phyloP scores from a whole-genome alignment of 2,797 vertebrate species.

The Chanos chanos region DNA sequence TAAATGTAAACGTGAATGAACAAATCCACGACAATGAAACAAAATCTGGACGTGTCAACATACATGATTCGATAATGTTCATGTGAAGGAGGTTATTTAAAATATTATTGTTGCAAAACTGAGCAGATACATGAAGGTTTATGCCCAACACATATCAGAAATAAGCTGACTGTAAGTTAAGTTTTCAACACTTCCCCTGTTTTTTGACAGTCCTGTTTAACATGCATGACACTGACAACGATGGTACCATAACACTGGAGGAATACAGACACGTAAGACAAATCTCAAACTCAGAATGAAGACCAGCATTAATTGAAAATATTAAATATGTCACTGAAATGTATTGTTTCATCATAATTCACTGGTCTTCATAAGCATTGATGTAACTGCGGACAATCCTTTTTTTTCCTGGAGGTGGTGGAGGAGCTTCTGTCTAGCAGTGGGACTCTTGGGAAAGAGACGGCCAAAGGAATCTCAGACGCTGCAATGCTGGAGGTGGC shows the following conservation, averaged over 20 bases:
- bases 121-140: neutral
- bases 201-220: slow-evolving; percentile 85
- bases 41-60: too few relatives aligned
- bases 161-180: too few relatives aligned
- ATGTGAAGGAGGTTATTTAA: too few relatives aligned
- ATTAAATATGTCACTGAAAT: too few relatives aligned
- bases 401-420: slow-evolving; percentile 75
- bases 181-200: neutral
- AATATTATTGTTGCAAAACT: too few relatives aligned
- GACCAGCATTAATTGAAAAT: too few relatives aligned
- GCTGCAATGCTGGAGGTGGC: slow-evolving; percentile 98
- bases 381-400: neutral
- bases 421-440: slow-evolving; percentile 90
- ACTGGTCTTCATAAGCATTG: neutral
- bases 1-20: too few relatives aligned
- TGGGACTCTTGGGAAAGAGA: slow-evolving; percentile 80
- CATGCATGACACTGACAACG: slow-evolving; percentile 95
- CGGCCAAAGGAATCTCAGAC: slow-evolving; percentile 85
- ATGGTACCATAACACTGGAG: slow-evolving; percentile 90
- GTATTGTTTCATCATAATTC: too few relatives aligned
- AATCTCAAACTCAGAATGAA: too few relatives aligned
- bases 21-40: too few relatives aligned
- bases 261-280: slow-evolving; percentile 90
- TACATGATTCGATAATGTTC: too few relatives aligned
- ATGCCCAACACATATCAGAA: too few relatives aligned